Base-by-base conservation (phyloP, 2,888 invertebrate species). In the Salticus scenicus region DNA sequence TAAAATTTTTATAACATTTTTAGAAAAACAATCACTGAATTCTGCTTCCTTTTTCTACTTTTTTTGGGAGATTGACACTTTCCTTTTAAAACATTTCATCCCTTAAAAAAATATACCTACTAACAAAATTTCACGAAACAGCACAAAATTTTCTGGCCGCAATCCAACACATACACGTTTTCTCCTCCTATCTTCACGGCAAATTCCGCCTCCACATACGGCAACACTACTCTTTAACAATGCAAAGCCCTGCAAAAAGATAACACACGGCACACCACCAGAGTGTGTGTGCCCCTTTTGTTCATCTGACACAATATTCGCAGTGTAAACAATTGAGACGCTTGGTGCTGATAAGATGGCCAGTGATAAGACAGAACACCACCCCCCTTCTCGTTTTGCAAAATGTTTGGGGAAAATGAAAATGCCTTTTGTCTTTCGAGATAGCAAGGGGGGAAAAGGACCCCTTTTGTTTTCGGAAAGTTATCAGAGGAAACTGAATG, bases 401-500 rank as follows among this genome's bases (percentile, higher is more conserved):
- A 72, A 73, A 72, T 82, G 75, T 70, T 75, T 69, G 64, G 75
- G 82, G 70, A 82, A n/a, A 82, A 82, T 82, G 82, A 82, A 82
- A 82, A 82, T 76, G 82, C 67, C 81, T 69, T 67, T 79, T 79
- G 72, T 81, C 73, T 28, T n/a, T 72, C 71, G 12, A 30, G 28
- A 47, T 47, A 17, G 47, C 12, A 17, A n/a, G n/a, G n/a, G n/a
- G n/a, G n/a, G n/a, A n/a, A n/a, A n/a, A 47, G 17, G 14, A 12
- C 47, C 17, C 47, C 47, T 41, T 31, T 67, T 72, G 79, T 73
- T 42, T 31, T 47, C 28, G 14, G 31, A n/a, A 33, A 20, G 31
- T 82, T 82, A 75, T 71, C 75, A 31, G 51, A 27, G 41, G 71
- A 47, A 47, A 47, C 47, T 47, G 14, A 2, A 47, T 47, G 47